phyloP scores from a whole-genome alignment of 2,113 vertebrate genomes.

The Calidris pygmaea region DNA sequence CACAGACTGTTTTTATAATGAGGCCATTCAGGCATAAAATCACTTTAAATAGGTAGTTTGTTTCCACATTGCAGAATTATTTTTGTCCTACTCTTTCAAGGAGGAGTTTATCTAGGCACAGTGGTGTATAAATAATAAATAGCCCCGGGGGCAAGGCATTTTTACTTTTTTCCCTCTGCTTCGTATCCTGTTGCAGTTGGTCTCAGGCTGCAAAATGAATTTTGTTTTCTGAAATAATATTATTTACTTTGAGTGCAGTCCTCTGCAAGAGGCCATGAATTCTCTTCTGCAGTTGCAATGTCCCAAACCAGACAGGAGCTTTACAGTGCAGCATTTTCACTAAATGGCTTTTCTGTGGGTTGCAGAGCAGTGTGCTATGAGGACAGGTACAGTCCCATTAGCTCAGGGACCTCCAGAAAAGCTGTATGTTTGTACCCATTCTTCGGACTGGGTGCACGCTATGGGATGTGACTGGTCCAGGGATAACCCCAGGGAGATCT shows the following conservation, averaged over 20 bases:
- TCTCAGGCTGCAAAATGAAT: conserved; percentile 34
- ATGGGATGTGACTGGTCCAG: background rate
- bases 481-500: background rate
- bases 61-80: conserved; percentile 71
- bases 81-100: conserved; percentile 69
- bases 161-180: background rate
- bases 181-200: conserved; percentile 37
- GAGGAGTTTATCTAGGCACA: conserved; percentile 62
- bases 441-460: background rate
- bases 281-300: conserved; percentile 19
- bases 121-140: conserved; percentile 71
- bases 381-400: background rate
- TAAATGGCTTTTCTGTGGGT: conserved; percentile 8
- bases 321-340: background rate
- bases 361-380: background rate
- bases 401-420: background rate
- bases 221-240: conserved; percentile 51
- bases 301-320: conserved; percentile 4
- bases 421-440: background rate
- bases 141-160: conserved; percentile 30
- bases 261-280: background rate
- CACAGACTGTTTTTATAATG: conserved; percentile 72
- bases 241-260: conserved; percentile 10
- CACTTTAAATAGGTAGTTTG: conserved; percentile 74
- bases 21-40: conserved; percentile 77